phyloP scores from a whole-genome alignment of 2,888 invertebrate species.

The Drosophila longiperda region DNA sequence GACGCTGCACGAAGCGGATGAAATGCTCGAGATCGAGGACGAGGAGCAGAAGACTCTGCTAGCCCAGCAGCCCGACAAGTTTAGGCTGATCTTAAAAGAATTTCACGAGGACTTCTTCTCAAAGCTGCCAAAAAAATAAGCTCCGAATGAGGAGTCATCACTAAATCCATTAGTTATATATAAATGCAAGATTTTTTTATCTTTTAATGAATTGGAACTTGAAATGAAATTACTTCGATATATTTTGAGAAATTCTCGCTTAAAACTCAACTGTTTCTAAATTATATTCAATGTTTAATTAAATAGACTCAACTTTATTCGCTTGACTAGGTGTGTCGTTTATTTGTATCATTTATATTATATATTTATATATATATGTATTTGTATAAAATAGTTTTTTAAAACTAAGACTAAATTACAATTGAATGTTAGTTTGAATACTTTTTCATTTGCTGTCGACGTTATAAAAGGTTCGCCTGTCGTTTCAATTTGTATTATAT shows the following conservation, averaged over 20 bases:
- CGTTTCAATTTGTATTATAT: background rate
- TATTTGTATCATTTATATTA: constrained; percentile 44
- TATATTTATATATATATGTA: constrained; percentile 8
- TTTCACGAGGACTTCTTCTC: constrained; percentile 90
- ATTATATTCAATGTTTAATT: background rate
- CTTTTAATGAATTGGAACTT: no score
- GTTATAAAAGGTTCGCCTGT: constrained; percentile 20
- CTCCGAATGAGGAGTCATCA: background rate
- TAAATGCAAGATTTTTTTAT: no score
- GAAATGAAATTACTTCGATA: no score
- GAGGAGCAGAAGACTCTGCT: constrained; percentile 90
- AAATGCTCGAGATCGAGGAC: constrained; percentile 90
- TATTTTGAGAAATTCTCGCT: no score
- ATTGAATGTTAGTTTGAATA: constrained; percentile 76
- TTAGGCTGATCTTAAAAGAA: constrained; percentile 89
- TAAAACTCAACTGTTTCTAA: no score
- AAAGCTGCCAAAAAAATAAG: constrained; percentile 87
- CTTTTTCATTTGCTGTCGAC: constrained; percentile 44
- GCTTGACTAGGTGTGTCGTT: constrained; percentile 72
- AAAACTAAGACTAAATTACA: constrained; percentile 66
- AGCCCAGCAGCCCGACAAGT: constrained; percentile 89
- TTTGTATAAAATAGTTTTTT: constrained; percentile 39
- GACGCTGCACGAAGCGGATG: constrained; percentile 89
- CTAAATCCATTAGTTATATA: background rate
- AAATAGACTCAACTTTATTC: constrained; percentile 29